A percentile compares a stretch with the other conserved stretches of the same genome.
Evolutionary conservation across 2,888 invertebrate species (phyloP).

Genomic region (Actias luna): DNA sequence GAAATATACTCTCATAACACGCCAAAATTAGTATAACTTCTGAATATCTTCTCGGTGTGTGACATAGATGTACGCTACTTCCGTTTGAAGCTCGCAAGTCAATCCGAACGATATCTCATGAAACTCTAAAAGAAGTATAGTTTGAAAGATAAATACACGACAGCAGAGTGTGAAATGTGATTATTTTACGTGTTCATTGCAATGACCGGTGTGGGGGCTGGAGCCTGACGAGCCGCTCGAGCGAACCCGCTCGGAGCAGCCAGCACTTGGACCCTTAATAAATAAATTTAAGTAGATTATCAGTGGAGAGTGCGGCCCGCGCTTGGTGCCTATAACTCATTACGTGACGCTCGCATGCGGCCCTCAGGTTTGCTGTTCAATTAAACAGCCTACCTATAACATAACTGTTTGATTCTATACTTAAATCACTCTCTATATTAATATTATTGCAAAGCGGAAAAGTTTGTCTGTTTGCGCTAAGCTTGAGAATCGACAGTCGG

Average conservation of each 20-base stretch:
- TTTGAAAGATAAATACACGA: too few species aligned
- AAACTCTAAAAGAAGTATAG: too few species aligned
- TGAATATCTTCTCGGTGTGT: too few species aligned
- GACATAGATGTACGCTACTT: too few species aligned
- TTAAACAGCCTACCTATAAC: background rate
- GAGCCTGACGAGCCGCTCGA: background rate
- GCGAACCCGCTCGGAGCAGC: background rate
- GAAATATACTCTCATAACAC: too few species aligned
- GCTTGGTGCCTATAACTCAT: background rate
- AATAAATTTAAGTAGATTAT: conserved; percentile 30
- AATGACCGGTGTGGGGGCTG: conserved; percentile 1
- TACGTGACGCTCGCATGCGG: background rate
- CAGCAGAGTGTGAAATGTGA: background rate
- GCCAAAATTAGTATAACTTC: too few species aligned
- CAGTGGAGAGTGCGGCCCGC: conserved; percentile 16
- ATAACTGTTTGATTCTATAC: background rate
- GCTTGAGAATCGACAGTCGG: too few species aligned
- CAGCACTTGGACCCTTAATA: conserved; percentile 20
- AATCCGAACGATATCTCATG: too few species aligned
- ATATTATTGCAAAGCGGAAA: too few species aligned
- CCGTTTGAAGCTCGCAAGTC: too few species aligned
- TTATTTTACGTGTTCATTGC: conserved; percentile 9
- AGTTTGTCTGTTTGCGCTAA: too few species aligned
- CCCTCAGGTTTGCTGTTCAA: background rate
- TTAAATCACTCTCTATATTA: too few species aligned